phyloP scores from a whole-genome alignment of 2,888 invertebrate species.

The Miltochrista miniata region DNA sequence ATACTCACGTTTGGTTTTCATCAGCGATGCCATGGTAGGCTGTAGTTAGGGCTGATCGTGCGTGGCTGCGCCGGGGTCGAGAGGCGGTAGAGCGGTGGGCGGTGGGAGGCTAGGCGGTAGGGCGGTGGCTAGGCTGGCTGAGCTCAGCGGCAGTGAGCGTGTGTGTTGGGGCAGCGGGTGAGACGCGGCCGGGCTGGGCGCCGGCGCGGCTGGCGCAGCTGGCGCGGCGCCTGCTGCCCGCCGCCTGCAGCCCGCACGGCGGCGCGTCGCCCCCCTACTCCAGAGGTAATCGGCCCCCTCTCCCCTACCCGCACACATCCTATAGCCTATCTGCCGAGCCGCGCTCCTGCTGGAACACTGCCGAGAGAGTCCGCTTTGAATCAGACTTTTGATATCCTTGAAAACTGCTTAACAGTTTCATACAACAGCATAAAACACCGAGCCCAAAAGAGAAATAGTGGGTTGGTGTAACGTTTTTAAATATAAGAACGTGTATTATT shows the following conservation, averaged over 20 bases:
- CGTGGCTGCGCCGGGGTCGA: constrained; percentile 25
- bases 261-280: constrained; percentile 88
- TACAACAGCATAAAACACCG: no score
- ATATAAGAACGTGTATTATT: no score
- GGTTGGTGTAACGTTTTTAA: no score
- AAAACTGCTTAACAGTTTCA: no score
- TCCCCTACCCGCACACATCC: constrained; percentile 22
- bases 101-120: constrained; percentile 36
- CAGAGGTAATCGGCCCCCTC: constrained; percentile 82
- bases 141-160: constrained; percentile 52
- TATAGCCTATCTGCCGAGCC: no score
- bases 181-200: constrained; percentile 62
- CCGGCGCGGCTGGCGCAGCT: constrained; percentile 77
- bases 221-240: constrained; percentile 86
- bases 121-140: constrained; percentile 52
- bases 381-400: no score
- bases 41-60: constrained; percentile 26
- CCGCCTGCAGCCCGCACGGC: constrained; percentile 88
- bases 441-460: no score
- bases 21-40: constrained; percentile 7
- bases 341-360: no score
- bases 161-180: constrained; percentile 78
- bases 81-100: constrained; percentile 20
- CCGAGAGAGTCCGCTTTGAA: no score
- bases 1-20: constrained; percentile 22